phyloP scores from a whole-genome alignment of 2,888 invertebrate genomes.

The Neoaliturus tenellus region DNA sequence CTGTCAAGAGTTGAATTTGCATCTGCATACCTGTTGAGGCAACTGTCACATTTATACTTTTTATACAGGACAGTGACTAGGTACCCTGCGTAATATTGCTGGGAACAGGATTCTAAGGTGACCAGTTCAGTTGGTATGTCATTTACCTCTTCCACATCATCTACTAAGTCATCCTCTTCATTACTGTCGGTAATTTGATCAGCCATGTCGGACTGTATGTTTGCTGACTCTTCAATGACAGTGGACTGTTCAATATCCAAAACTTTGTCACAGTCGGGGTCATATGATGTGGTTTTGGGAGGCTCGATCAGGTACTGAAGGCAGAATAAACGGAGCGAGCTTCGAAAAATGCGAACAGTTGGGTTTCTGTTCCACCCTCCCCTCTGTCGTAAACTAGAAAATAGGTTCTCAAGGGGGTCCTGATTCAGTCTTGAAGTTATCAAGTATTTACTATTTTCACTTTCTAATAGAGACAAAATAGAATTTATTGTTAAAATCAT shows the following conservation, averaged over 20 bases:
- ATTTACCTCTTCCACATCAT: too few relatives aligned
- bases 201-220: too few relatives aligned
- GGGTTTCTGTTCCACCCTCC: conserved; percentile 64
- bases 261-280: conserved; percentile 52
- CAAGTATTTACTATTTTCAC: too few relatives aligned
- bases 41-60: background rate
- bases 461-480: too few relatives aligned
- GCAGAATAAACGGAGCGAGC: background rate
- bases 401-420: conserved; percentile 65
- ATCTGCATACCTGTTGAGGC: background rate
- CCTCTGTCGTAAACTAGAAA: conserved; percentile 62
- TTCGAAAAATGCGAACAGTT: conserved; percentile 58
- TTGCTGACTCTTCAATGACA: too few relatives aligned
- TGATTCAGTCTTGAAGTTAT: conserved; percentile 17
- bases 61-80: background rate
- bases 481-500: too few relatives aligned
- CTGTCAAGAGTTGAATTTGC: background rate
- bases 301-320: background rate
- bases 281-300: conserved; percentile 38
- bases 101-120: background rate
- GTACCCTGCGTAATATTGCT: background rate
- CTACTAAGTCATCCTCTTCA: too few relatives aligned
- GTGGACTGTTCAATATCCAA: background rate
- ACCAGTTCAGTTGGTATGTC: background rate
- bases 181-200: too few relatives aligned